Conservation (phyloP, 1,140 invertebrate species). For the Conopomorpha cramerella region DNA sequence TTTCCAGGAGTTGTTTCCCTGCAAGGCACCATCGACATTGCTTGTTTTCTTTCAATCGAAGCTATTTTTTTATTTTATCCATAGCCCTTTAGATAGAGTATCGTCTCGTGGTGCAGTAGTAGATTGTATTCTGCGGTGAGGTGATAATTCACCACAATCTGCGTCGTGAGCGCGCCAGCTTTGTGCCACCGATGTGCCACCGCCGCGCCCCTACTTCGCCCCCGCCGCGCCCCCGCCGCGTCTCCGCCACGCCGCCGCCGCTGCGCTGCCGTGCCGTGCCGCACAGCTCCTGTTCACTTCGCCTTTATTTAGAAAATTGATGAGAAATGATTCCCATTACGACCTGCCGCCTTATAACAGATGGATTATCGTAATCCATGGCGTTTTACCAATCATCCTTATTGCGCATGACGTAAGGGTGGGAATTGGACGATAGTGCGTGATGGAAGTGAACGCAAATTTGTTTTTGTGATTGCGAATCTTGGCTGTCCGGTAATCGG, state of each 20-base stretch:
- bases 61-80: too few species aligned
- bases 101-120: too few species aligned
- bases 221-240: too few species aligned
- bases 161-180: constrained; percentile 56
- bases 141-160: constrained; percentile 60
- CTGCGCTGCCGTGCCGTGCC: too few species aligned
- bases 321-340: constrained; percentile 60
- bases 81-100: too few species aligned
- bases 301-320: constrained; percentile 61
- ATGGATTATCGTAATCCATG: too few species aligned
- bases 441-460: constrained; percentile 56
- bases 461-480: constrained; percentile 54
- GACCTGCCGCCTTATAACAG: constrained; percentile 45
- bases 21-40: too few species aligned
- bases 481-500: constrained; percentile 42
- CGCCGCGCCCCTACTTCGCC: too few species aligned
- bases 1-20: too few species aligned
- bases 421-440: too few species aligned
- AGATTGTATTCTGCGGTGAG: constrained; percentile 59
- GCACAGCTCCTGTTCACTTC: constrained; percentile 44
- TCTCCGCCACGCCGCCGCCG: too few species aligned
- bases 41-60: too few species aligned
- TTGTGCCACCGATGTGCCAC: constrained; percentile 56
- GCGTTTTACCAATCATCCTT: constrained; percentile 21
- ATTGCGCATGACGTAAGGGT: constrained; percentile 34